These are phyloP conservation scores for Anthopleura sola DNA, from an alignment of 64 coral and sea anemone genomes.

Conservation along the genomic window DNA sequence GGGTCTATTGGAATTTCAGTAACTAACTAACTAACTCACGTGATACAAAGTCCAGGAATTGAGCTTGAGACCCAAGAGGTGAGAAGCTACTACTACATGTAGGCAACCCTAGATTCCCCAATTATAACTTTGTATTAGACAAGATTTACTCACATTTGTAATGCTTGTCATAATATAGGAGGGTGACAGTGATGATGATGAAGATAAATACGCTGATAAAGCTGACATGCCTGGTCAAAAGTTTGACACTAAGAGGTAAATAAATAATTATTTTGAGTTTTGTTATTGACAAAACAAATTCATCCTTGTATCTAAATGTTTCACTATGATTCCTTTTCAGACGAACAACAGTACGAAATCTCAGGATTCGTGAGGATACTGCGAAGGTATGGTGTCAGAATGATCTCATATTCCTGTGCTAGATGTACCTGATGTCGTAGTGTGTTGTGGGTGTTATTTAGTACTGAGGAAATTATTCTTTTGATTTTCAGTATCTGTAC, in stretches of 20 bases:
- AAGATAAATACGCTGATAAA: constrained; percentile 98
- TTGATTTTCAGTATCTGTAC: constrained; percentile 72
- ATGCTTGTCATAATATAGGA: constrained; percentile 1
- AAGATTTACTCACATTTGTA: too few relatives aligned
- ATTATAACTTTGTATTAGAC: too few relatives aligned
- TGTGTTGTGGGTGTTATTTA: too few relatives aligned
- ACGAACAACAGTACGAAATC: constrained; percentile 94
- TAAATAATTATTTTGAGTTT: too few relatives aligned
- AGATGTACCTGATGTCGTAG: not conserved
- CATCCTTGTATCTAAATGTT: not conserved
- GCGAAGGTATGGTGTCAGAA: constrained; percentile 58
- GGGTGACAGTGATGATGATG: constrained; percentile 74
- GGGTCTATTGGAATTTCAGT: too few relatives aligned
- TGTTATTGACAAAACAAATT: too few relatives aligned
- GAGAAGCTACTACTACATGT: too few relatives aligned
- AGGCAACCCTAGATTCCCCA: too few relatives aligned
- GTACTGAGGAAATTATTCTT: too few relatives aligned
- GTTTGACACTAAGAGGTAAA: constrained; percentile 96
- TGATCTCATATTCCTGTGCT: not conserved
- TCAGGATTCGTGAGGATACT: constrained; percentile 98
- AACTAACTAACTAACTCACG: too few relatives aligned
- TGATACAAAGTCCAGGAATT: too few relatives aligned
- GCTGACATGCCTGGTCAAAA: constrained; percentile 96
- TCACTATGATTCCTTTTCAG: constrained; percentile 30
- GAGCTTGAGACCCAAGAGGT: too few relatives aligned